Evolutionary conservation across 2,888 invertebrate species (phyloP).

Genomic region (Notocelia uddmanniana): DNA sequence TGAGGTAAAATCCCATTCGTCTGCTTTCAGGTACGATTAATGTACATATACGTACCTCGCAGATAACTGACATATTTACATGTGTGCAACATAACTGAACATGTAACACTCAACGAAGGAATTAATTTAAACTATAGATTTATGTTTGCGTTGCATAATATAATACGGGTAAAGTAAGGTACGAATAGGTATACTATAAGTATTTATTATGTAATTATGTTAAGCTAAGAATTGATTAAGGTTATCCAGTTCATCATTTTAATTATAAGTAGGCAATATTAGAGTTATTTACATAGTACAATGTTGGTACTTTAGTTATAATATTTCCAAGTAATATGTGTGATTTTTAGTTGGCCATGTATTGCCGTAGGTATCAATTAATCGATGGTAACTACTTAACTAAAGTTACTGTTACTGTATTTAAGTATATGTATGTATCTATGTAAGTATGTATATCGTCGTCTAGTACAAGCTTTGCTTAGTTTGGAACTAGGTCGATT

Average conservation of each 20-base stretch:
- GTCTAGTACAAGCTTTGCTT: too few species aligned
- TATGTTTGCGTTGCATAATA: constrained; percentile 8
- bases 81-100: not conserved
- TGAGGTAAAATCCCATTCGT: not conserved
- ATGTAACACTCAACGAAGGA: not conserved
- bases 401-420: too few species aligned
- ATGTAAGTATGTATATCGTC: too few species aligned
- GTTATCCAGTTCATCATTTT: constrained; percentile 26
- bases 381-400: too few species aligned
- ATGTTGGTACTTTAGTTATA: too few species aligned
- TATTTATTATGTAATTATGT: constrained; percentile 1
- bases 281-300: not conserved
- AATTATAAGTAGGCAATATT: not conserved
- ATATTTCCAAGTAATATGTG: too few species aligned
- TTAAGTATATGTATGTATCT: too few species aligned
- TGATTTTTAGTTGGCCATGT: too few species aligned
- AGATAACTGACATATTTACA: too few species aligned
- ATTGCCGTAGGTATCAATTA: too few species aligned
- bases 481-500: too few species aligned
- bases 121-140: constrained; percentile 12
- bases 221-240: constrained; percentile 27
- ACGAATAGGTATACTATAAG: not conserved
- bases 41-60: too few species aligned
- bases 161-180: not conserved
- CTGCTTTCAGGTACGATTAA: not conserved